phyloP scores from a whole-genome alignment of 2,797 vertebrate species.

The Tokudaia muenninki region DNA sequence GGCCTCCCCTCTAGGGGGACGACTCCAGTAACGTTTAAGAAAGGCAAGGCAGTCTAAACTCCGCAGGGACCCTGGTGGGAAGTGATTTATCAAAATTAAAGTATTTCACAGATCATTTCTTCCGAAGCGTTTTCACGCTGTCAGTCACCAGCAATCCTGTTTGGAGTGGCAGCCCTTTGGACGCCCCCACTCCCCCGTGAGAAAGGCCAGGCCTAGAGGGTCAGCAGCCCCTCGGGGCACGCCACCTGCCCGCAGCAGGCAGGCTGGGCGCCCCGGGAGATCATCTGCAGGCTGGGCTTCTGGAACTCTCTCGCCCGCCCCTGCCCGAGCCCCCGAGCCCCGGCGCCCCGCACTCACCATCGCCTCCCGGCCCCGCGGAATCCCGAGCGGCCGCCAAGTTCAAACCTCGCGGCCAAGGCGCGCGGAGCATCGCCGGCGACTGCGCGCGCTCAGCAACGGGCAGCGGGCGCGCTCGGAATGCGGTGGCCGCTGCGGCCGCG shows the following conservation, averaged over 20 bases:
- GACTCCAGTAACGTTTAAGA: background rate
- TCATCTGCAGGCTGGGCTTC: background rate
- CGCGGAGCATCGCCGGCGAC: constrained; percentile 1
- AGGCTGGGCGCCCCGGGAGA: background rate
- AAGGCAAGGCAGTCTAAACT: constrained; percentile 4
- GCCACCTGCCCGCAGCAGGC: background rate
- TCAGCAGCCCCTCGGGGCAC: background rate
- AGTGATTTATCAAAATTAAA: constrained; percentile 78
- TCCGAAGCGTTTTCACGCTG: constrained; percentile 69
- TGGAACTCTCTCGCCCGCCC: background rate
- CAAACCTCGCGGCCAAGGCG: constrained; percentile 53
- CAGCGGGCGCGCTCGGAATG: background rate
- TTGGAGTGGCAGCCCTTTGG: constrained; percentile 10
- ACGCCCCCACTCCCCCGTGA: background rate
- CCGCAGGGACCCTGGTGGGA: constrained; percentile 31
- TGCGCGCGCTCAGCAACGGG: constrained; percentile 63
- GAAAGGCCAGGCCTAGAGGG: background rate
- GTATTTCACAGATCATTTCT: constrained; percentile 76
- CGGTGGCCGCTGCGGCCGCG: background rate
- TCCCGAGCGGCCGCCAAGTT: constrained; percentile 74
- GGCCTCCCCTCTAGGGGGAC: constrained; percentile 35
- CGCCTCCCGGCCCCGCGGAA: background rate
- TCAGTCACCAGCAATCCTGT: constrained; percentile 53
- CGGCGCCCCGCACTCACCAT: constrained; percentile 66
- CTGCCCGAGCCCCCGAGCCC: background rate